Evolutionary conservation across 2,797 vertebrate species (phyloP), one percentile per base, ranked within the genome.

Genomic region (Hoplostethus mediterraneus): DNA sequence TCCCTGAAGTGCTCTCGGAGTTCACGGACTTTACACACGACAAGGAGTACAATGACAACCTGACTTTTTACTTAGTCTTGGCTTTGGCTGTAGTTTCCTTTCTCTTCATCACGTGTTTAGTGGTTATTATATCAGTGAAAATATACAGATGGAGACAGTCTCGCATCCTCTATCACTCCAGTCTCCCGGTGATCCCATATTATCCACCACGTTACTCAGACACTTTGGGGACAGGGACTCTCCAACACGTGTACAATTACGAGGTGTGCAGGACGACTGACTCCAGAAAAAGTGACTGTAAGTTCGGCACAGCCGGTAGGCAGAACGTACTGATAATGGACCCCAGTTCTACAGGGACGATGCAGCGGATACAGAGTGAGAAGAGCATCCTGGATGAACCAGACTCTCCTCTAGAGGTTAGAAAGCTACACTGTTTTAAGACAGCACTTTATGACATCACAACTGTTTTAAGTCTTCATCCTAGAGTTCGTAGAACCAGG

Each of bases 1-100:
- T 93, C 59, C 92, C 92, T 10, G 91, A 94, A 54, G 69, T 93
- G 16, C 76, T 94, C 4, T 90, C 92, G 58, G 75, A 91, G 65
- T 82, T 92, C 64, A 83, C 73, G 17, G 89, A 92, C 45, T 86
- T 86, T 62, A 33, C 75, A 0, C 78, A 62, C n/a, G 82, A 87
- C 51, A 90, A 86, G 48, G 83, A 89, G 63, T 78, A 74, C 71
- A 66, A 76, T 49, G 70, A 73, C 38, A 73, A 75, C 63, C 71
- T 87, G 67, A 87, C 81, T 40, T 87, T 87, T 75, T 82, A 78
- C 74, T 78, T 84, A 58, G 73, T 87, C 51, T 36, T 86, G 52
- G 64, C 79, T 52, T 69, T 82, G 76, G 81, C 76, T 68, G 71
- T 81, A 13, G 83, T 71, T 28, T 86, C 83, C 7, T 86, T 86